Percentiles rank a stretch among this genome's conserved stretches.
Evolutionary conservation across 2,113 vertebrate species (phyloP).

Genomic region (Chloropsis cyanopogon): DNA sequence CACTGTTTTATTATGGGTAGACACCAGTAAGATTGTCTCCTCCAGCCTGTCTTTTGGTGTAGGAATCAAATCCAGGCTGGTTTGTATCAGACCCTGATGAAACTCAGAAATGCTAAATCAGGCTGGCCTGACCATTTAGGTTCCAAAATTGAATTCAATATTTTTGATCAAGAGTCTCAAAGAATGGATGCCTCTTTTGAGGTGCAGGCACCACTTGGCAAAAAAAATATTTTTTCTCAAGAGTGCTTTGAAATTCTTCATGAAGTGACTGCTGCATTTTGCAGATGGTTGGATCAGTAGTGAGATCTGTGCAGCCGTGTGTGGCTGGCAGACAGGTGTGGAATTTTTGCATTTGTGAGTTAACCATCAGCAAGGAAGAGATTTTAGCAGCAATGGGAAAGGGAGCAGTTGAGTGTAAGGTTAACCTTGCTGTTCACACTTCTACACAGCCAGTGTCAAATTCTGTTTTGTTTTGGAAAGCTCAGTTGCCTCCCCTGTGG

Average conservation of each 20-base stretch:
- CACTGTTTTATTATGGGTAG: not conserved
- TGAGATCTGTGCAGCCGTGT: not conserved
- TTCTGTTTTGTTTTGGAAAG: not conserved
- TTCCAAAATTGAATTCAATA: not conserved
- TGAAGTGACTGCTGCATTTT: not conserved
- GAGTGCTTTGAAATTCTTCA: not conserved
- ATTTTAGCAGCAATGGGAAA: not conserved
- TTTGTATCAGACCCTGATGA: not conserved
- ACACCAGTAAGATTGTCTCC: not conserved
- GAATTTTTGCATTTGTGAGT: not conserved
- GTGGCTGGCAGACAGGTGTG: not conserved
- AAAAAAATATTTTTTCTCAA: not conserved
- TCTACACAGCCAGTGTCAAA: not conserved
- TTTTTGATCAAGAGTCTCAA: not conserved
- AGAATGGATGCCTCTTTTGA: not conserved
- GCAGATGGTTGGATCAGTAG: constrained; percentile 8
- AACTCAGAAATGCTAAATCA: not conserved
- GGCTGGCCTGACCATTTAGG: not conserved
- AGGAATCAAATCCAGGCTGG: not conserved
- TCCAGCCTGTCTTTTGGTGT: not conserved
- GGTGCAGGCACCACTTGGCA: not conserved
- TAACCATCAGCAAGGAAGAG: not conserved
- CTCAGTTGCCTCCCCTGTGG: not conserved
- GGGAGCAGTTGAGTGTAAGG: not conserved
- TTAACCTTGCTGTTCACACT: not conserved